Conservation (phyloP, 1,140 invertebrate species). For the Heliothis subflexa region DNA sequence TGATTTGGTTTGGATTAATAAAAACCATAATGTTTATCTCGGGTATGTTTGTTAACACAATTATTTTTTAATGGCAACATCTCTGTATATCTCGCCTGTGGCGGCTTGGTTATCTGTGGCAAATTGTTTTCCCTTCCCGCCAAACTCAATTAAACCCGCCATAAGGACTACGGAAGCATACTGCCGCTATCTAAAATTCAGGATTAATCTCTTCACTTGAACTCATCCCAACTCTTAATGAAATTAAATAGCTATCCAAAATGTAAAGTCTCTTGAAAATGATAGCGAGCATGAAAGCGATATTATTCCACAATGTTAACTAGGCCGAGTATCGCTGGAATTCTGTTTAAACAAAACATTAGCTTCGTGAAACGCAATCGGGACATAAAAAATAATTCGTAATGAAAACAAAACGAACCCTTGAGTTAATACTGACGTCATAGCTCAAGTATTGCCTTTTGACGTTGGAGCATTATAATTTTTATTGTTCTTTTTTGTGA, state of each 20-base stretch:
- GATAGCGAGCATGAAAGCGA: conserved; percentile 15
- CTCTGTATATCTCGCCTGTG: too few species aligned
- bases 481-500: too few species aligned
- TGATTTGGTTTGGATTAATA: too few species aligned
- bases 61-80: too few species aligned
- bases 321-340: neutral
- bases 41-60: too few species aligned
- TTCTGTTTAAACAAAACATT: conserved; percentile 34
- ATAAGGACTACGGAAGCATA: neutral
- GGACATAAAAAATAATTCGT: conserved; percentile 9
- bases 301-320: conserved; percentile 31
- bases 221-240: conserved; percentile 1
- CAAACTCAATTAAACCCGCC: neutral
- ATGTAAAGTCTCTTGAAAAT: conserved; percentile 4
- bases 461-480: neutral
- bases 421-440: conserved; percentile 32
- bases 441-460: neutral
- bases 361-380: conserved; percentile 6
- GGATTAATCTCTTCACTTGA: conserved; percentile 12
- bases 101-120: neutral
- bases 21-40: too few species aligned
- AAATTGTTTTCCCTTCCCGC: neutral
- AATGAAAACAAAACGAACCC: conserved; percentile 25
- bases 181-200: neutral
- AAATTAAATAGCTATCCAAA: conserved; percentile 11